Conservation (phyloP, 2,113 vertebrate genomes). For the Litocranius walleri region DNA sequence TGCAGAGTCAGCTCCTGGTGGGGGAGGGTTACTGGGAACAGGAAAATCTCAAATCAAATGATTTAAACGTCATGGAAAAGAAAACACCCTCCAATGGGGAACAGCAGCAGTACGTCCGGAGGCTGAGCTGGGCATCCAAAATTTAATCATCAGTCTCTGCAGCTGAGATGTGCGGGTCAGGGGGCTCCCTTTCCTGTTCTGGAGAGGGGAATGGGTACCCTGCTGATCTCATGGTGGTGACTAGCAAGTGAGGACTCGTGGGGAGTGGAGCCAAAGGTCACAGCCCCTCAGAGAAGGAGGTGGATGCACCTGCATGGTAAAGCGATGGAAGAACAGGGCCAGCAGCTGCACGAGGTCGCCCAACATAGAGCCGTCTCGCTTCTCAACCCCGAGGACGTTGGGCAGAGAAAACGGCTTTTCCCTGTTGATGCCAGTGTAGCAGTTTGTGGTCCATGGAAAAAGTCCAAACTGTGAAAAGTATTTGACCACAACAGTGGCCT, state of each 20-base stretch:
- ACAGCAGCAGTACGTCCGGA: rapidly evolving
- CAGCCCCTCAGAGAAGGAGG: rapidly evolving
- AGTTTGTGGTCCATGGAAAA: conserved; percentile 84
- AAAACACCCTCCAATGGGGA: not conserved
- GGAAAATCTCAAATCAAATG: not conserved
- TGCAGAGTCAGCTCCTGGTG: not conserved
- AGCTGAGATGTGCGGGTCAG: not conserved
- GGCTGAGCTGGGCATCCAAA: not conserved
- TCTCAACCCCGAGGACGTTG: conserved; percentile 80
- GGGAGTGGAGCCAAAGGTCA: rapidly evolving
- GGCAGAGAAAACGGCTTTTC: conserved; percentile 84
- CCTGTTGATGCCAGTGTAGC: conserved; percentile 77
- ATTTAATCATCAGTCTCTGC: not conserved
- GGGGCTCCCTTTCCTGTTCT: not conserved
- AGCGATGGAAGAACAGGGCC: conserved; percentile 81
- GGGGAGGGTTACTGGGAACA: not conserved
- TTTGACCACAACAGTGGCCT: conserved; percentile 85
- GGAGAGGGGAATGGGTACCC: not conserved
- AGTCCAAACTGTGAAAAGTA: conserved; percentile 87
- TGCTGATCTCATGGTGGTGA: not conserved
- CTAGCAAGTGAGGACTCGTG: rapidly evolving
- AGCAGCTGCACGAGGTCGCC: conserved; percentile 83
- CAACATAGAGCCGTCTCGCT: conserved; percentile 76
- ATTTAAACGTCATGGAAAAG: not conserved
- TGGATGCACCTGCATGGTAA: conserved; percentile 76